phyloP scores from a whole-genome alignment of 2,888 invertebrate genomes.

The Campoplex capitator region DNA sequence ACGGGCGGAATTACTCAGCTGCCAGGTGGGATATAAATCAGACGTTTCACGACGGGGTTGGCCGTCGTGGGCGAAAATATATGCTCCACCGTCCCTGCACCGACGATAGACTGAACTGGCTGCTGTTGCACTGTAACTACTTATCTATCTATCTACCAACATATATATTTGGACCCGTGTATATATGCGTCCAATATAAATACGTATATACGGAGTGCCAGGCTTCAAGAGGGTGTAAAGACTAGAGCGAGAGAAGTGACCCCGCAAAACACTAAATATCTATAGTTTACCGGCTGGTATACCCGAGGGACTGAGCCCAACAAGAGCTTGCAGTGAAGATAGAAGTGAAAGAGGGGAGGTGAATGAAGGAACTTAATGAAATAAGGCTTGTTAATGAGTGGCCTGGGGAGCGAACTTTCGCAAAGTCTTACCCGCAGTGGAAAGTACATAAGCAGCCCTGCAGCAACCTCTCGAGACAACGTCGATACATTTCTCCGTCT shows the following conservation, averaged over 20 bases:
- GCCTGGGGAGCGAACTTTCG: conserved; percentile 70
- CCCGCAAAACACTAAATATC: conserved; percentile 26
- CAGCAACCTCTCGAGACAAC: conserved; percentile 73
- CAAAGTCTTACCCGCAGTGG: conserved; percentile 69
- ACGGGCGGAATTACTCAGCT: conserved; percentile 78
- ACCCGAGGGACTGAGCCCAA: conserved; percentile 53
- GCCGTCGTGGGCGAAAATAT: conserved; percentile 63
- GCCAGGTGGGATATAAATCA: conserved; percentile 78
- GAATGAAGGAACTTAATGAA: conserved; percentile 76
- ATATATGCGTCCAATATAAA: neutral
- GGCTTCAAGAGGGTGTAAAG: conserved; percentile 34
- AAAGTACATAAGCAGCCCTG: conserved; percentile 39
- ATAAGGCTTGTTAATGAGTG: conserved; percentile 81
- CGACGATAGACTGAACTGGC: conserved; percentile 62
- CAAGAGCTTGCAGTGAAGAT: conserved; percentile 28
- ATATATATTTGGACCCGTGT: neutral
- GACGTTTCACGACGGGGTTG: conserved; percentile 70
- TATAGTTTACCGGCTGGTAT: conserved; percentile 44
- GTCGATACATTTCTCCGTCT: conserved; percentile 72
- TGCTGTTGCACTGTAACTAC: conserved; percentile 36
- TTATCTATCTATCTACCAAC: conserved; percentile 1
- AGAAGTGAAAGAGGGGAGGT: conserved; percentile 14
- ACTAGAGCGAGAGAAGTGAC: conserved; percentile 36
- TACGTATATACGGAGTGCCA: conserved; percentile 8
- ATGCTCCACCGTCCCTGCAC: conserved; percentile 48